Base-by-base conservation (phyloP, 1,140 invertebrate species). In the Oscheius sp. region DNA sequence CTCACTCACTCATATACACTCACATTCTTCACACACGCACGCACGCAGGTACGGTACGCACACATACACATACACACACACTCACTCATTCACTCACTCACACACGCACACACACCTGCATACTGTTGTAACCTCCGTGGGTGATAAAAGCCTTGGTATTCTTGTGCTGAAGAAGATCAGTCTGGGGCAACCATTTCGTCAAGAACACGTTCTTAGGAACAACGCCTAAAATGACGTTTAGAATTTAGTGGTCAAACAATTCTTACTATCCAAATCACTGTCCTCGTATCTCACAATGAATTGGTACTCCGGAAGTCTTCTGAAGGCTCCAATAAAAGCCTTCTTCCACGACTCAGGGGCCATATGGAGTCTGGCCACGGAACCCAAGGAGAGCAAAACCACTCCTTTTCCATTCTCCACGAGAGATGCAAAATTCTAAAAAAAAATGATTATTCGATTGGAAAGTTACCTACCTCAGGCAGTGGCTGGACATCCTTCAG, bases 201-300 rank as follows among this genome's bases (percentile, higher is more conserved):
- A 77, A 52, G 52, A 64, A 61, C 0, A 76, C 67, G 49, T 77
- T 77, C 26, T 69, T 69, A 2, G 76, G 76, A 18, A 91, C n/a
- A n/a, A n/a, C n/a, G n/a, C n/a, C n/a, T n/a, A n/a, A n/a, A n/a
- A n/a, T n/a, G n/a, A n/a, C n/a, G n/a, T n/a, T n/a, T n/a, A n/a
- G n/a, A n/a, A n/a, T n/a, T n/a, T n/a, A n/a, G n/a, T n/a, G n/a
- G n/a, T n/a, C n/a, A n/a, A n/a, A n/a, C n/a, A n/a, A n/a, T 84
- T 77, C 91, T 18, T 73, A 23, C 52, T 42, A 64, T 74, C 59
- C 68, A 74, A 58, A 42, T 75, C 74, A 61, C 38, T 13, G 88
- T 0, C 88, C 85, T 46, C 61, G 46, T 75, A 64, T 71, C 69
- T 66, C 71, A 66, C 52, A 1, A 73, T 23, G 35, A 73, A 58